Base-by-base conservation (phyloP, 2,113 vertebrate genomes). In the Hypomesus transpacificus region DNA sequence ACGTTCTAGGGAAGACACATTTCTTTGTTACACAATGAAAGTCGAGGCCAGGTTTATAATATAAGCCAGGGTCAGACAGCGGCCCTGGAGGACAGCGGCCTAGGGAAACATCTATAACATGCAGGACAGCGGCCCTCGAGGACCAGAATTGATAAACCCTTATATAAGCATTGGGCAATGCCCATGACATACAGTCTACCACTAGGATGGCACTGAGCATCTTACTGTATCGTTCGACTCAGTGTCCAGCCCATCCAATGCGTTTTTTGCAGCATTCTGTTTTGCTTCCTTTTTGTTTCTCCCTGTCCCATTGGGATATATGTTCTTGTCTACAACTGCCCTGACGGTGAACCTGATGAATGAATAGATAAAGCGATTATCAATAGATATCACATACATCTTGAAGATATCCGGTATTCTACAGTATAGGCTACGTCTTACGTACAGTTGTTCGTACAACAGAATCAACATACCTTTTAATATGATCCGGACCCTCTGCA, bases 271-370 rank as follows among this genome's bases (percentile, higher is more conserved):
- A 8, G 92, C 92, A 0, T 86, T 82, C 20, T 88, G 82, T 67
- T 68, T 89, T 3, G 92, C 92, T 57, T 88, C 91, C 50, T 87
- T 91, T 81, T 92, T 92, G 70, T 18, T 86, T 46, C 76, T 85
- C 0, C 92, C 92, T 54, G 75, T 71, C 7, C 34, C 91, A 0
- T 76, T 72, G 51, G 87, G 81, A 82, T 86, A 92, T 0, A 0
- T 1, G 13, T 74, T 66, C 3, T 69, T 78, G 63, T 87, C 71
- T 1, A 93, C 0, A 5, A 89, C 18, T 0, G 9, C 91, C 76
- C 57, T 81, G 0, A 86, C 0, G 0, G 67, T 85, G 61, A 92
- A 93, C 20, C 92, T 93, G 56, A 11, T 50, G 34, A 26, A 0
- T 62, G 34, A 39, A 60, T 1, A n/a, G 61, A 34, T 1, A 39